phyloP scores from a whole-genome alignment of 1,140 invertebrate species.

The Megalopta genalis region DNA sequence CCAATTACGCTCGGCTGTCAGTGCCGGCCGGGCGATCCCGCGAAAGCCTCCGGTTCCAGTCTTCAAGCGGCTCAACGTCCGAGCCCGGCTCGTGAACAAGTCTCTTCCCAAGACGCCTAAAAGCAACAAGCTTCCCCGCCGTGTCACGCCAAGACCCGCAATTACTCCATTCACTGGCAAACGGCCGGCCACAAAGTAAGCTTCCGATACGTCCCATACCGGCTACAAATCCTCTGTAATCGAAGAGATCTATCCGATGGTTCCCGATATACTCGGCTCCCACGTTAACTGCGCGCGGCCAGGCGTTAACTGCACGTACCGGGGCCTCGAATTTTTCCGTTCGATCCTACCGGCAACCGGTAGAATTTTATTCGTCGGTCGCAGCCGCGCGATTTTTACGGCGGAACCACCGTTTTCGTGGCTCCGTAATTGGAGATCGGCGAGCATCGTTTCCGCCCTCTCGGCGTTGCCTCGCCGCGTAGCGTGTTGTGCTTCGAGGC shows the following conservation, averaged over 20 bases:
- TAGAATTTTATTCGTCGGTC: neutral
- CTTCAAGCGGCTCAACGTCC: slow-evolving; percentile 11
- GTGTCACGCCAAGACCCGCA: slow-evolving; percentile 19
- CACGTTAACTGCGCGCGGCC: neutral
- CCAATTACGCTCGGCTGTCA: slow-evolving; percentile 19
- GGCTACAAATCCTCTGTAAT: neutral
- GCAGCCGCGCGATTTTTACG: neutral
- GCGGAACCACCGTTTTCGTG: neutral
- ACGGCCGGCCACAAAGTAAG: slow-evolving; percentile 22
- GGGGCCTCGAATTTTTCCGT: neutral
- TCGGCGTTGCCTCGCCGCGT: too few relatives aligned
- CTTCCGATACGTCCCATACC: slow-evolving; percentile 17
- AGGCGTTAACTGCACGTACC: slow-evolving; percentile 1
- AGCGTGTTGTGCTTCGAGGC: too few relatives aligned
- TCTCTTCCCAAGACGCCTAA: slow-evolving; percentile 6
- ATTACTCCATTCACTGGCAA: slow-evolving; percentile 32
- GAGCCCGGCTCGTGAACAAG: slow-evolving; percentile 9
- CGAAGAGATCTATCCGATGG: neutral
- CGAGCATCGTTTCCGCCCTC: too few relatives aligned
- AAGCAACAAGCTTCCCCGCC: slow-evolving; percentile 26
- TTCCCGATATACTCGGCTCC: neutral
- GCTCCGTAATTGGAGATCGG: too few relatives aligned
- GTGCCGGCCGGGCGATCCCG: neutral
- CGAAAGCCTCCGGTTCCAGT: slow-evolving; percentile 7
- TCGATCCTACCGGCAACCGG: neutral